These are phyloP conservation scores for Agapetus fuscipes DNA, from an alignment of 2,888 invertebrate genomes.

Conservation along the genomic window DNA sequence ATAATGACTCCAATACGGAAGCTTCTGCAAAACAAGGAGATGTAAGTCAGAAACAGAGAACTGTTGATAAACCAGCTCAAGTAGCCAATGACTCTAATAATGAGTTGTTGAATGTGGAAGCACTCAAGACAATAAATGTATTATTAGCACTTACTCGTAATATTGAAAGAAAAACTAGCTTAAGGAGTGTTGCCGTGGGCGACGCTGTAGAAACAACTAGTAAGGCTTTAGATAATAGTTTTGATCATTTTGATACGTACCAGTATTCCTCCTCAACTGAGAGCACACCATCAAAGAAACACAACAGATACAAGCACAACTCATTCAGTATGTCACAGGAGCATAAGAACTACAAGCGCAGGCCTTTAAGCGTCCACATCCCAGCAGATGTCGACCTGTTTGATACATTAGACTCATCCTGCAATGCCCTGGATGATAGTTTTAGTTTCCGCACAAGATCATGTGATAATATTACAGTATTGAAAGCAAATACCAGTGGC, in stretches of 20 bases:
- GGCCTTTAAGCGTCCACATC: slow-evolving; percentile 40
- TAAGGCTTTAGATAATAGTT: slow-evolving; percentile 33
- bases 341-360: slow-evolving; percentile 30
- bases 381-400: slow-evolving; percentile 35
- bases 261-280: slow-evolving; percentile 37
- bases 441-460: slow-evolving; percentile 30
- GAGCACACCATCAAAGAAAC: slow-evolving; percentile 33
- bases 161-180: slow-evolving; percentile 42
- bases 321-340: slow-evolving; percentile 33
- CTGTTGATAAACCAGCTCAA: slow-evolving; percentile 29
- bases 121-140: slow-evolving; percentile 44
- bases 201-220: slow-evolving; percentile 29
- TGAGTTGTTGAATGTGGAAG: slow-evolving; percentile 43
- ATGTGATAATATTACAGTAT: slow-evolving; percentile 24
- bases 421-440: slow-evolving; percentile 32
- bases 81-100: slow-evolving; percentile 30
- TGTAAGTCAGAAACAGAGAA: slow-evolving; percentile 24
- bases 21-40: neutral
- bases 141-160: slow-evolving; percentile 29
- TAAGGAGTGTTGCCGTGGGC: slow-evolving; percentile 37
- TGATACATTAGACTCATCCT: slow-evolving; percentile 36
- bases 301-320: slow-evolving; percentile 35
- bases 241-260: slow-evolving; percentile 32
- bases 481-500: slow-evolving; percentile 15
- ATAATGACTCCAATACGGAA: slow-evolving; percentile 9